These are phyloP conservation scores for Phania funesta DNA, from an alignment of 2,888 invertebrate genomes.

Conservation along the genomic window DNA sequence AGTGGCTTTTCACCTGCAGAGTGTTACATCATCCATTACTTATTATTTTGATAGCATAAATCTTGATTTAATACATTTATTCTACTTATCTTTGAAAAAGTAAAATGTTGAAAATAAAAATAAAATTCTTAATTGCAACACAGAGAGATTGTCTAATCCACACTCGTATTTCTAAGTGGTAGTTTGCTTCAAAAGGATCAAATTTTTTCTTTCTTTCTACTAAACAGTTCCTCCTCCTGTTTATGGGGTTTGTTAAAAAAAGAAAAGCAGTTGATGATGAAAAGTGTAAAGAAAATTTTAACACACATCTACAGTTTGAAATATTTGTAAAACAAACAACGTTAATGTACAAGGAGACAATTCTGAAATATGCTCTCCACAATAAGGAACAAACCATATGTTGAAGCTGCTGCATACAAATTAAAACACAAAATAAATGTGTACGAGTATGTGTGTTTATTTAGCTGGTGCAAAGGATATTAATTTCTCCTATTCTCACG, in stretches of 20 bases:
- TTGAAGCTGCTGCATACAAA: conserved; percentile 8
- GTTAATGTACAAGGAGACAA: neutral
- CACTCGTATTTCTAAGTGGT: neutral
- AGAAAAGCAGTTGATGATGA: conserved; percentile 15
- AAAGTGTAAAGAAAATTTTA: conserved; percentile 51
- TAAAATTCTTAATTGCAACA: conserved; percentile 11
- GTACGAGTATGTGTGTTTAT: too few species aligned
- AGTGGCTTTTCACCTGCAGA: too few species aligned
- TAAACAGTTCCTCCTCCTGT: conserved; percentile 39
- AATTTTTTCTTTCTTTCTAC: conserved; percentile 4
- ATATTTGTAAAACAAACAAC: neutral
- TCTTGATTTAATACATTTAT: neutral
- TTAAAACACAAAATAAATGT: conserved; percentile 39
- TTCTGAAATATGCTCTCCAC: neutral
- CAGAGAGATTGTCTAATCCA: neutral
- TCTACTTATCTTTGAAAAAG: neutral
- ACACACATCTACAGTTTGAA: conserved; percentile 27
- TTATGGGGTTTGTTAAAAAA: conserved; percentile 22
- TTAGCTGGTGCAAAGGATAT: conserved; percentile 60
- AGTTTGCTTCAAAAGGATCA: conserved; percentile 37
- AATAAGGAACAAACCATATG: conserved; percentile 11
- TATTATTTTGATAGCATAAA: neutral
- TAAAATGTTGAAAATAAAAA: neutral
- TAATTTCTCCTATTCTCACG: conserved; percentile 60
- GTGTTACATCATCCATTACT: too few species aligned